Evolutionary conservation across 2,113 vertebrate genomes (phyloP), one percentile per base, ranked within the genome.

Genomic region (Halichoerus grypus): DNA sequence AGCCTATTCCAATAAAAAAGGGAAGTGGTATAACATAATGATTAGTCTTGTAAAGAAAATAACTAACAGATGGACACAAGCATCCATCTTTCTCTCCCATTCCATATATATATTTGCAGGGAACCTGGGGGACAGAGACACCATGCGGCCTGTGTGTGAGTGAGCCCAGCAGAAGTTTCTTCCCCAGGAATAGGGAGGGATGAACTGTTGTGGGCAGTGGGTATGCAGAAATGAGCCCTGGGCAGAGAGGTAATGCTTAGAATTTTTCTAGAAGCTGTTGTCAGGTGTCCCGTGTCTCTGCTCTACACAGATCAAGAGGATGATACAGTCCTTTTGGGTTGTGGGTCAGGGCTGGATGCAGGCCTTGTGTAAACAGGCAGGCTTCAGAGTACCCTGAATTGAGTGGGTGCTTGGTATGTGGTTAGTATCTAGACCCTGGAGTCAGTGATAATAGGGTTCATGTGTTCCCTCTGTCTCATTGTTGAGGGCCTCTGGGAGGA

Each of bases 11-110:
- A 96, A 88, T 94, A 93, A 96, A 93, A 92, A 95, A 69, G 51
- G 84, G 85, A 94, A 87, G 76, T 67, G 85, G 88, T 65, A 5
- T 49, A 91, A 96, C 55, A 49, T 87, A 94, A 76, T 91, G 85
- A 96, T 97, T 88, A 65, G 79, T 88, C 89, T 95, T 95, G n/a
- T 91, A 94, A 94, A 96, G 97, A 84, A 95, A 97, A 97, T 94
- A 84, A 36, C 84, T 92, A 83, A 77, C 93, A 95, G 84, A 93
- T 96, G 97, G 96, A 59, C 22, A 33, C 3, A 8, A 2, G 55
- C 16, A 0, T 88, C 85, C 49, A 24, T 79, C 81, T 90, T 94
- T 91, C 80, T 95, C 81, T 28, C 86, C 59, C 33, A 3, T 72
- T 51, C 69, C 16, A 0, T 80, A 5, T 18, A 39, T 65, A 10